Evolutionary conservation across 2,888 invertebrate genomes (phyloP), one percentile per base, ranked within the genome.

Genomic region (Dinocampus coccinellae): DNA sequence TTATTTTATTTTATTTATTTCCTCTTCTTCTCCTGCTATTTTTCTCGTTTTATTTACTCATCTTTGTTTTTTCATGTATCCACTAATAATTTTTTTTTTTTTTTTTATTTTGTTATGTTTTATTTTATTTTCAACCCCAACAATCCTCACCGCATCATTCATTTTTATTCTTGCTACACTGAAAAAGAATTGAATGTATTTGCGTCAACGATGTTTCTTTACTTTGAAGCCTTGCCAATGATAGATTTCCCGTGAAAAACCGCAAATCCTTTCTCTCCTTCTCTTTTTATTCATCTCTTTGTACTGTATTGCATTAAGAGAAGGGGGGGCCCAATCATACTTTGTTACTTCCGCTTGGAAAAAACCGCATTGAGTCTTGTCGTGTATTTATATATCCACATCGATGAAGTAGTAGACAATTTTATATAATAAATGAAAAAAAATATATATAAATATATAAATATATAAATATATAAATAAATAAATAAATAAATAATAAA

Each of bases 241-340:
- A 61, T 71, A 36, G 39, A 66, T 66, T 70, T 66, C 55, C 39
- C 53, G 36, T 61, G 66, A 61, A 61, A 65, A 71, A 71, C 70
- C 70, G 26, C 70, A 71, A 69, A 34, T 69, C 42, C 26, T 39
- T 55, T 22, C 39, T 60, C 33, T 22, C 26, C 22, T 3, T 57
- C 55, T 26, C 10, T 55, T 55, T 6, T 26, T 55, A 7, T 55
- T 55, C n/a, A 24, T 13, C 13, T 2, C 22, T 57, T 26, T 39
- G 26, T 47, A 16, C 7, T 3, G 9, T 16, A 7, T 7, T 47
- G 16, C 16, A 47, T 20, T 3, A 7, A 47, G 16, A 3, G 9
- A 6, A 0, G 7, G 47, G 7, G 16, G 24, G 20, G 34, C 26
- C 26, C 66, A 66, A 71, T 71, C 66, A 71, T 71, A 61, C 66